phyloP scores from a whole-genome alignment of 2,797 vertebrate genomes.

The Dicrostonyx torquatus region DNA sequence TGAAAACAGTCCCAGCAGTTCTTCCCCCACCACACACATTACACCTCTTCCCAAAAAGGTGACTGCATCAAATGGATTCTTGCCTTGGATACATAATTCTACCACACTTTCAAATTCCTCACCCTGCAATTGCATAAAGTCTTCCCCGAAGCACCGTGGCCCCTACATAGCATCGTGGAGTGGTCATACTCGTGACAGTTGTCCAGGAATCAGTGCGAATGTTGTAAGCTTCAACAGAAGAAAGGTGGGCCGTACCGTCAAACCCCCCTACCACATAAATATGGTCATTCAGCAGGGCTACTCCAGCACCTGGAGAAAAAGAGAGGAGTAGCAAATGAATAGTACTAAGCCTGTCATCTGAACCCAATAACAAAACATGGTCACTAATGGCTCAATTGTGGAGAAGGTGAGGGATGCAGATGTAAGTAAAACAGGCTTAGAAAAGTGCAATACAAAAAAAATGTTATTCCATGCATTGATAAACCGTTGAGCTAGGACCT shows the following conservation, averaged over 20 bases:
- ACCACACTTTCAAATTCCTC: slow-evolving; percentile 70
- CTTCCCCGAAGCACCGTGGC: slow-evolving; percentile 97
- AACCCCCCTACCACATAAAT: slow-evolving; percentile 99
- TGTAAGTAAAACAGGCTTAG: not conserved
- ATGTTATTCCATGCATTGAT: not conserved
- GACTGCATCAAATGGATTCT: not conserved
- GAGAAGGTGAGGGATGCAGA: not conserved
- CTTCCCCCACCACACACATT: not conserved
- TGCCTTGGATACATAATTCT: not conserved
- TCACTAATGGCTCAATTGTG: not conserved
- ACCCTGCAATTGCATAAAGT: slow-evolving; percentile 98
- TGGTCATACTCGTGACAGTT: slow-evolving; percentile 97
- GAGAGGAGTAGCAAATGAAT: not conserved
- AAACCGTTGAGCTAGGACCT: not conserved
- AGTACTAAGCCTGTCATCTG: not conserved
- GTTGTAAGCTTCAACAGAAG: slow-evolving; percentile 98
- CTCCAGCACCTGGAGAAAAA: slow-evolving; percentile 92
- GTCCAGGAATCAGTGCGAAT: slow-evolving; percentile 99
- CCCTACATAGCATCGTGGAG: slow-evolving; percentile 97
- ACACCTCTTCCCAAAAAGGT: not conserved
- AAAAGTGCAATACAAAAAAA: not conserved
- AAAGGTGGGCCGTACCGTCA: slow-evolving; percentile 96
- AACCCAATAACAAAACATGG: not conserved
- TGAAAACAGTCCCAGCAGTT: not conserved
- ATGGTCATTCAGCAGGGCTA: slow-evolving; percentile 97